phyloP scores from a whole-genome alignment of 1,140 invertebrate species.

The Idris sp. region DNA sequence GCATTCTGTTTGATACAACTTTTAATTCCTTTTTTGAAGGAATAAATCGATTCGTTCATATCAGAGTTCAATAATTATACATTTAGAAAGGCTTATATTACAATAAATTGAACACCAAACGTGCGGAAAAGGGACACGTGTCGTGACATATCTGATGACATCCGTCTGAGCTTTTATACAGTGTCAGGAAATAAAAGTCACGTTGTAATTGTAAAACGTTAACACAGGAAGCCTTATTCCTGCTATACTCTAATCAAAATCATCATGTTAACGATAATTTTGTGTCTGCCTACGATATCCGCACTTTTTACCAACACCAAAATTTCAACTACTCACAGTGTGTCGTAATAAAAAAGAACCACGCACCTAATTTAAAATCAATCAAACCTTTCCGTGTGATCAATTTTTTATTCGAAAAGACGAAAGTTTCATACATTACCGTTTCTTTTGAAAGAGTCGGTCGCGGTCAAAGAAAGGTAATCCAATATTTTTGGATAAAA shows the following conservation, averaged over 20 bases:
- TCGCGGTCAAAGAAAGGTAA: slow-evolving; percentile 66
- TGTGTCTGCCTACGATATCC: slow-evolving; percentile 9
- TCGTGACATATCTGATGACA: slow-evolving; percentile 55
- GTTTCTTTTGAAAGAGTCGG: slow-evolving; percentile 23
- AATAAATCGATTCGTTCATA: too few relatives aligned
- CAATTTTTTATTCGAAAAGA: too few relatives aligned
- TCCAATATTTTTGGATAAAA: slow-evolving; percentile 65
- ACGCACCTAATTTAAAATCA: too few relatives aligned
- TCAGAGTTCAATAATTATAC: too few relatives aligned
- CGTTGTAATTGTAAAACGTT: slow-evolving; percentile 65
- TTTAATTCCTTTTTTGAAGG: too few relatives aligned
- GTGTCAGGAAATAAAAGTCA: slow-evolving; percentile 67
- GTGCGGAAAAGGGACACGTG: slow-evolving; percentile 59
- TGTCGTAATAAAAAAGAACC: too few relatives aligned
- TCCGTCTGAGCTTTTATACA: slow-evolving; percentile 47
- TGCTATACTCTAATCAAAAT: slow-evolving; percentile 66
- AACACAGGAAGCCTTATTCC: slow-evolving; percentile 65
- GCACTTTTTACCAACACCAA: slow-evolving; percentile 1
- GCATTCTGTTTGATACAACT: too few relatives aligned
- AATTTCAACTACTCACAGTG: too few relatives aligned
- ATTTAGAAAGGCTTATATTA: too few relatives aligned
- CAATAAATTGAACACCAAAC: slow-evolving; percentile 9
- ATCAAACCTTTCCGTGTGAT: too few relatives aligned
- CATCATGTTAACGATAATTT: slow-evolving; percentile 49
- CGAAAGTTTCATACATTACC: too few relatives aligned